These are phyloP conservation scores for Paguma larvata DNA, from an alignment of 2,797 vertebrate genomes.

Conservation along the genomic window DNA sequence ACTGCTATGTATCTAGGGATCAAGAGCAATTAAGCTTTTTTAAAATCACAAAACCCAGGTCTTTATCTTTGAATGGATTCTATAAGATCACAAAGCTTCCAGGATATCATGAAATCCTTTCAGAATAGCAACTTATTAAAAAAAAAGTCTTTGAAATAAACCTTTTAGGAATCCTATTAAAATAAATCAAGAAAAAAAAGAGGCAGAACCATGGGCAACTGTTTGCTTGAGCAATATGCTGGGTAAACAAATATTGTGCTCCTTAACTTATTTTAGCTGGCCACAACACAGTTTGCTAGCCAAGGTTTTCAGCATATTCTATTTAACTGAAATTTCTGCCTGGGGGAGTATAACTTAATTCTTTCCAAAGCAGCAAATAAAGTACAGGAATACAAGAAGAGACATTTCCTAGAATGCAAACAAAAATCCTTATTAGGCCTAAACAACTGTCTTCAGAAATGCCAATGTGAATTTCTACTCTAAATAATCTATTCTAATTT, in stretches of 20 bases:
- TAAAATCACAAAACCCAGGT: not conserved
- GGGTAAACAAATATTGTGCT: not conserved
- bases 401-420: not conserved
- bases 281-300: not conserved
- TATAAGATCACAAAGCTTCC: not conserved
- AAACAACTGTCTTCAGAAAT: conserved; percentile 22
- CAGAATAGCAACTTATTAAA: not conserved
- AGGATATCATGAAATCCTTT: not conserved
- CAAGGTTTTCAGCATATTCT: conserved; percentile 42
- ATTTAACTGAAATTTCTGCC: not conserved
- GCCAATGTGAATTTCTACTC: not conserved
- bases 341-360: conserved; percentile 20
- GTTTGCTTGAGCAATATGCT: not conserved
- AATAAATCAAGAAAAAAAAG: not conserved
- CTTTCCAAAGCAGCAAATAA: conserved; percentile 16
- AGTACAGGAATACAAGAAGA: conserved; percentile 10
- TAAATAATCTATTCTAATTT: not conserved
- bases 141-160: conserved; percentile 26
- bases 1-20: not conserved
- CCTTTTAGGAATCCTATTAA: not conserved
- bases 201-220: not conserved
- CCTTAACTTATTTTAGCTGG: not conserved
- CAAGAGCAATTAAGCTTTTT: conserved; percentile 33
- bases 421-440: not conserved
- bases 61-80: conserved; percentile 26